phyloP scores from a whole-genome alignment of 2,888 invertebrate species.

The Drosophila yooni region DNA sequence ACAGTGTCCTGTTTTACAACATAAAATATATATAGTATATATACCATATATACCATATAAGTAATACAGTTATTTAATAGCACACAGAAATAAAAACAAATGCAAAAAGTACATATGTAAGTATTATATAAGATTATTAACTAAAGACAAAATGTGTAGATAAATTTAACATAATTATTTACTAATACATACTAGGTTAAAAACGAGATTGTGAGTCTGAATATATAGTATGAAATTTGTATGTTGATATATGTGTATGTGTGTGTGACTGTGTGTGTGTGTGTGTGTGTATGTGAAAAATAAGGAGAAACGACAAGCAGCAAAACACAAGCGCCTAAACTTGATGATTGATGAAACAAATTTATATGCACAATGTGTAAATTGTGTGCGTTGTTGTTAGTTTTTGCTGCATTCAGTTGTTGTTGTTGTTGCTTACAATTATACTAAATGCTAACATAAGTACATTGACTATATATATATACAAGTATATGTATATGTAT shows the following conservation, averaged over 20 bases:
- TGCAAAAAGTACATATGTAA: conserved; percentile 15
- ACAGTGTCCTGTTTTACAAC: conserved; percentile 41
- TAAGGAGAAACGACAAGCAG: conserved; percentile 40
- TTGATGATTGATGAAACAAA: conserved; percentile 7
- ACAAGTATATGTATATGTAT: conserved; percentile 22
- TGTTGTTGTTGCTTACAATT: conserved; percentile 25
- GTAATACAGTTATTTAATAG: conserved; percentile 31
- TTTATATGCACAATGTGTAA: conserved; percentile 19
- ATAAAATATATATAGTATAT: conserved; percentile 16
- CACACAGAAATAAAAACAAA: conserved; percentile 37
- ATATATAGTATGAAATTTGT: conserved; percentile 1
- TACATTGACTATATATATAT: conserved; percentile 29
- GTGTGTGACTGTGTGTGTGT: conserved; percentile 1
- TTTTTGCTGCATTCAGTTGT: conserved; percentile 35
- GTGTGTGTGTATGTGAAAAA: conserved; percentile 26
- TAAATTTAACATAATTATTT: conserved; percentile 32
- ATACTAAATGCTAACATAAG: conserved; percentile 51
- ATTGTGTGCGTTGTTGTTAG: conserved; percentile 22
- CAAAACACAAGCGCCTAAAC: conserved; percentile 45
- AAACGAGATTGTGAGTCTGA: conserved; percentile 24
- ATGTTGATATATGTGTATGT: background rate
- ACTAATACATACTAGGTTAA: conserved; percentile 43
- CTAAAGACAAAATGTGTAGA: conserved; percentile 30
- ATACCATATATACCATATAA: conserved; percentile 2
- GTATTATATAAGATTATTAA: conserved; percentile 23